Conservation (phyloP, 2,113 vertebrate genomes). For the Mystacornis crossleyi region DNA sequence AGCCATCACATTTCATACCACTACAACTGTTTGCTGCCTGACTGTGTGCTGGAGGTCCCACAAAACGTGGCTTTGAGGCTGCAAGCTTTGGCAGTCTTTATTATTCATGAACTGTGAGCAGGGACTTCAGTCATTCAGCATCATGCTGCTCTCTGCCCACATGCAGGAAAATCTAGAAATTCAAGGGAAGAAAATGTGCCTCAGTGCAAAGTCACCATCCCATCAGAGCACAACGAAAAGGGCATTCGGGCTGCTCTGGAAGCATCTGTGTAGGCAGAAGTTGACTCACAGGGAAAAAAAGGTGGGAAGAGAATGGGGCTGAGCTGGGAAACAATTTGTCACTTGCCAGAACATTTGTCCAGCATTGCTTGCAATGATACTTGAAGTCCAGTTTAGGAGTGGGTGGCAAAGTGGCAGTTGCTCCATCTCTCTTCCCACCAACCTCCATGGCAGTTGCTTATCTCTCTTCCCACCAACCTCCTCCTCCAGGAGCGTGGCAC, state of each 20-base stretch:
- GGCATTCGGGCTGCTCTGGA: not conserved
- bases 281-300: not conserved
- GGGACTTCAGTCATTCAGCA: not conserved
- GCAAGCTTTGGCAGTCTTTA: not conserved
- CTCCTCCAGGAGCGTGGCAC: not conserved
- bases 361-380: not conserved
- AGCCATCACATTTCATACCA: not conserved
- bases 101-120: not conserved
- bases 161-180: not conserved
- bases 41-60: not conserved
- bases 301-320: not conserved
- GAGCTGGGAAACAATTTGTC: conserved; percentile 17
- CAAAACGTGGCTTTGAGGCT: accelerated
- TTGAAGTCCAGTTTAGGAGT: not conserved
- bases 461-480: not conserved
- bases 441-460: not conserved
- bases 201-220: not conserved
- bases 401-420: not conserved
- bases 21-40: not conserved
- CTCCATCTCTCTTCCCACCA: conserved; percentile 12
- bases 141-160: not conserved
- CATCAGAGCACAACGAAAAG: accelerated
- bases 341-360: conserved; percentile 5
- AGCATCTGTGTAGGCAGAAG: conserved; percentile 14
- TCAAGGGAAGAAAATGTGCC: not conserved